Conservation (phyloP, 2,113 vertebrate genomes). For the Anoura caudifer region DNA sequence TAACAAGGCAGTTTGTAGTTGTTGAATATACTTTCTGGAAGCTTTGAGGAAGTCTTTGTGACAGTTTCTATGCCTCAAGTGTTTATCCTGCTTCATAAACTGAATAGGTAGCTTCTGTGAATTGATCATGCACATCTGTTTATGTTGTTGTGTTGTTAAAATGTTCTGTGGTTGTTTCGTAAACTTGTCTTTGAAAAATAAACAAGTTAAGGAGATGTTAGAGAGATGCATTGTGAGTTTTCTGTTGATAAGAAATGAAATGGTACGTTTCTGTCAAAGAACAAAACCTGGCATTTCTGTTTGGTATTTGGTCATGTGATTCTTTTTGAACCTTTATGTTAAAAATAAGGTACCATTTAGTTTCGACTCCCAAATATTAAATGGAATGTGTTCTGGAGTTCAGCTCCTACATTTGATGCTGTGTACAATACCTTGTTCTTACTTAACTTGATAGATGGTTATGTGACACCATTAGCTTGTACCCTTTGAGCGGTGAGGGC, state of each 20-base stretch:
- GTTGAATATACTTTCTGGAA: not conserved
- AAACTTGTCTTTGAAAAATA: slow-evolving; percentile 40
- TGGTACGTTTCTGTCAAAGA: slow-evolving; percentile 1
- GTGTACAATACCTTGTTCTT: not conserved
- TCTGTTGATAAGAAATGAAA: slow-evolving; percentile 35
- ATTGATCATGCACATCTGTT: slow-evolving; percentile 18
- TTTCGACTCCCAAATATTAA: slow-evolving; percentile 1
- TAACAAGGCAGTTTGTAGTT: not conserved
- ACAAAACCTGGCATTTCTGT: slow-evolving; percentile 19
- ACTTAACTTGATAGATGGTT: not conserved
- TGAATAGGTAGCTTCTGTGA: slow-evolving; percentile 15
- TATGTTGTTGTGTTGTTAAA: slow-evolving; percentile 7
- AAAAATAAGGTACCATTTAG: not conserved
- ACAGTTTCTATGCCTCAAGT: not conserved
- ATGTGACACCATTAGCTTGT: not conserved
- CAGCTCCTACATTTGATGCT: not conserved
- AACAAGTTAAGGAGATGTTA: not conserved
- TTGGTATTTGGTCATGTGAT: not conserved
- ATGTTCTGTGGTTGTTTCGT: slow-evolving; percentile 7
- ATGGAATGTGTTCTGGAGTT: not conserved
- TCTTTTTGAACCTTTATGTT: slow-evolving; percentile 26
- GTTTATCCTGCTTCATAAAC: slow-evolving; percentile 26
- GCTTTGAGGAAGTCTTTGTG: not conserved
- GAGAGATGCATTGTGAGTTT: not conserved
- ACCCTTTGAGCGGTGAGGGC: not conserved